These are phyloP conservation scores for Xylocopa sonorina DNA, from an alignment of 1,140 invertebrate species.

Conservation along the genomic window DNA sequence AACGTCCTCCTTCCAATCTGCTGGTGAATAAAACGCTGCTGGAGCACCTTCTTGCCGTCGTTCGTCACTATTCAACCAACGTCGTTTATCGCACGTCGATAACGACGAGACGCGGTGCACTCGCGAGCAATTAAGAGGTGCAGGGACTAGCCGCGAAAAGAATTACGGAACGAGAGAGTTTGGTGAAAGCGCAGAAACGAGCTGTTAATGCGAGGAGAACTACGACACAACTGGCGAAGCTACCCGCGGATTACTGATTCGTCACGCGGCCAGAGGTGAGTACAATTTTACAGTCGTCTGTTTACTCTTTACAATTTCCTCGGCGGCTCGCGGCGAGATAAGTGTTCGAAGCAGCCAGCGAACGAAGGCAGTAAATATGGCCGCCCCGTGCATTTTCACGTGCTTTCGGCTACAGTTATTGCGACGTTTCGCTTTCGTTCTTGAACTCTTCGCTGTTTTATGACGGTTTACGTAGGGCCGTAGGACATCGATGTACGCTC, in stretches of 20 bases:
- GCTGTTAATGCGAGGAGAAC: conserved; percentile 24
- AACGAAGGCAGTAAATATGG: conserved; percentile 55
- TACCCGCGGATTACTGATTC: conserved; percentile 49
- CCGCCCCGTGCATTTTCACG: conserved; percentile 48
- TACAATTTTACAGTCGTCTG: conserved; percentile 39
- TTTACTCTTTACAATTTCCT: conserved; percentile 64
- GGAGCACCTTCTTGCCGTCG: not conserved
- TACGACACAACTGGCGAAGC: not conserved
- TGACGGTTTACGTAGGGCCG: not conserved
- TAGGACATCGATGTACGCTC: not conserved
- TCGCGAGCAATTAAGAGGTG: not conserved
- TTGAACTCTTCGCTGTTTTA: not conserved
- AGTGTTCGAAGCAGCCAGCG: conserved; percentile 35
- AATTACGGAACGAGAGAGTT: not conserved
- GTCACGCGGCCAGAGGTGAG: conserved; percentile 30
- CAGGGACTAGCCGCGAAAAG: too few relatives aligned
- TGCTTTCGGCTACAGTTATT: conserved; percentile 51
- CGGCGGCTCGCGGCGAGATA: conserved; percentile 34
- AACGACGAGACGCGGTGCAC: not conserved
- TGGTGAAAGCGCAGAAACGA: conserved; percentile 27
- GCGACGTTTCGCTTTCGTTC: conserved; percentile 43
- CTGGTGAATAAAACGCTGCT: not conserved
- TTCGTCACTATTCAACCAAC: not conserved
- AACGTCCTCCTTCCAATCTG: not conserved
- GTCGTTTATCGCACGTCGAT: not conserved